These are phyloP conservation scores for Tupiocoris notatus DNA, from an alignment of 2,888 invertebrate genomes.

Conservation along the genomic window DNA sequence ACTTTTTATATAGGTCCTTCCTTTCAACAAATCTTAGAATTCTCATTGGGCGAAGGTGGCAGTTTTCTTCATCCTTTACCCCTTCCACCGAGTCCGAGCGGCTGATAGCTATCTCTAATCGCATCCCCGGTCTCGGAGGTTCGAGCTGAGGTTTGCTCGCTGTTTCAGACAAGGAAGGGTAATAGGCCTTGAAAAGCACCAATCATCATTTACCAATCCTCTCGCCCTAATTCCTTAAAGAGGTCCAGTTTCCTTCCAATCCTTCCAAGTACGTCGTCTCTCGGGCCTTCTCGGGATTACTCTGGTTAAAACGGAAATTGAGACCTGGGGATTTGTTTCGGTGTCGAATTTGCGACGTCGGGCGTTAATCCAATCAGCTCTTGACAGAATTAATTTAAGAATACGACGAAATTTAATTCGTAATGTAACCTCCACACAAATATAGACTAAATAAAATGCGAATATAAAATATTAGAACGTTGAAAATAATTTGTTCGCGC, in stretches of 20 bases:
- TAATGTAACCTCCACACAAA: no score
- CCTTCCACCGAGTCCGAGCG: background rate
- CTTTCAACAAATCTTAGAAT: no score
- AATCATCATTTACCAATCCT: conserved; percentile 18
- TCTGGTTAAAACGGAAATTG: background rate
- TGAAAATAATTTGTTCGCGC: no score
- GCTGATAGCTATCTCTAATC: no score
- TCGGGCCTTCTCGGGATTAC: background rate
- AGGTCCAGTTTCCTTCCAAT: background rate
- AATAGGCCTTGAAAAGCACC: conserved; percentile 24
- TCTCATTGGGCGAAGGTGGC: background rate
- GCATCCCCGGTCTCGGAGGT: background rate
- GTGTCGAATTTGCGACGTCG: no score
- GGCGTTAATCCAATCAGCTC: no score
- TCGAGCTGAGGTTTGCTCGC: background rate
- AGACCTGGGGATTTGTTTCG: background rate
- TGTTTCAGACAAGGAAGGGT: background rate
- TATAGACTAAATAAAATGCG: no score
- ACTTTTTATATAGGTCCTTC: no score
- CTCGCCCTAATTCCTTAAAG: conserved; percentile 10
- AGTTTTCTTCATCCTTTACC: background rate
- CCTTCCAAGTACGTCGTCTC: background rate
- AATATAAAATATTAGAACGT: no score
- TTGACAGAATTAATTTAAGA: no score
- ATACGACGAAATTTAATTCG: no score